Percentiles rank a stretch among this genome's conserved stretches.
These are phyloP conservation scores for Caenorhabditis latens DNA, from an alignment of 1,140 invertebrate genomes.

Conservation along the genomic window DNA sequence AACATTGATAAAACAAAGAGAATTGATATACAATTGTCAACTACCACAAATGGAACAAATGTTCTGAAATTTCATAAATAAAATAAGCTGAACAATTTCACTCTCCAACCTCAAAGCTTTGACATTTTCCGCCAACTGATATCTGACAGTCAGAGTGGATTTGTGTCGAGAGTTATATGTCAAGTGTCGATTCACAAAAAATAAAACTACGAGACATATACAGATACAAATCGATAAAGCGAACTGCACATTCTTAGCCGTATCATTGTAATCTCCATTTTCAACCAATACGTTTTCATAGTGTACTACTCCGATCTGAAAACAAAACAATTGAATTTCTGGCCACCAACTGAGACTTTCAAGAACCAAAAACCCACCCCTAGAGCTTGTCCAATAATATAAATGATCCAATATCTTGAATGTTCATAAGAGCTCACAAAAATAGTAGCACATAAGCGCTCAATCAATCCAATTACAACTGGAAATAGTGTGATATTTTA, in stretches of 20 bases:
- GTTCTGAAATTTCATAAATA: conserved; percentile 5
- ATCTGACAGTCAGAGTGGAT: conserved; percentile 16
- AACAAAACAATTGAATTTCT: conserved; percentile 2
- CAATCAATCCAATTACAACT: conserved; percentile 53
- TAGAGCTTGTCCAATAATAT: neutral
- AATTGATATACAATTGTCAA: conserved; percentile 45
- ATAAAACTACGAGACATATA: conserved; percentile 21
- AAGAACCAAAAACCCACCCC: conserved; percentile 40
- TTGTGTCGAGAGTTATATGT: conserved; percentile 28
- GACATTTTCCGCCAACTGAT: conserved; percentile 53
- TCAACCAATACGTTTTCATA: conserved; percentile 4
- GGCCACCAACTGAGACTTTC: neutral
- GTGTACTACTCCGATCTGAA: conserved; percentile 45
- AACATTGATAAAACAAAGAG: conserved; percentile 33
- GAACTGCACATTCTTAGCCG: conserved; percentile 20
- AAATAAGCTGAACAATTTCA: neutral
- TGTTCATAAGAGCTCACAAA: conserved; percentile 45
- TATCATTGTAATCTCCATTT: conserved; percentile 18
- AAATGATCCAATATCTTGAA: conserved; percentile 40
- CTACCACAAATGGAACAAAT: conserved; percentile 39
- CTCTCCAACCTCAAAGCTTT: conserved; percentile 41
- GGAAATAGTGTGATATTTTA: conserved; percentile 8
- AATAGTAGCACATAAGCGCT: conserved; percentile 55
- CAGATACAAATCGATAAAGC: conserved; percentile 38
- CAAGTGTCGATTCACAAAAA: conserved; percentile 48